Conservation (phyloP, 1,140 invertebrate genomes). For the Drosophila pseudoananassae region DNA sequence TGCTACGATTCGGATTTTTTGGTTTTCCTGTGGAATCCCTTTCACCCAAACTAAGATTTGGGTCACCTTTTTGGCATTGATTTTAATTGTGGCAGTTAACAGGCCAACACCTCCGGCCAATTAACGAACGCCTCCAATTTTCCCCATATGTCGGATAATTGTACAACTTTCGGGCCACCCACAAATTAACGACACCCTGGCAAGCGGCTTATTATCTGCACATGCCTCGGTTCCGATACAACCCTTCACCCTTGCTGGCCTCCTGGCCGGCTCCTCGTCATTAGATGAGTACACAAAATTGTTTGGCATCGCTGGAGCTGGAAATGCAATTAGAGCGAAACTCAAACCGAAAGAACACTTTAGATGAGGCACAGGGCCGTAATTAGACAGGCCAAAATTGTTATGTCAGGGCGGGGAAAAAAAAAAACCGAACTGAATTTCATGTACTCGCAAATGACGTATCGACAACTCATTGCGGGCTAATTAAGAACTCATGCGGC, state of each 20-base stretch:
- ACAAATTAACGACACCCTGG: constrained; percentile 65
- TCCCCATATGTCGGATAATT: constrained; percentile 65
- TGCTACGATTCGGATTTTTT: neutral
- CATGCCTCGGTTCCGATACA: constrained; percentile 11
- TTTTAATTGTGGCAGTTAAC: constrained; percentile 67
- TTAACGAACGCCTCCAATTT: constrained; percentile 67
- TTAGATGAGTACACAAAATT: constrained; percentile 65
- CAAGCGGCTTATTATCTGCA: constrained; percentile 70
- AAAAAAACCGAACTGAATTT: constrained; percentile 41
- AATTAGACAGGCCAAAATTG: constrained; percentile 69
- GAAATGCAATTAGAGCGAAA: constrained; percentile 69
- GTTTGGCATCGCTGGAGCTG: constrained; percentile 53
- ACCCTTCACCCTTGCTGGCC: constrained; percentile 6
- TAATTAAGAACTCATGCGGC: constrained; percentile 72
- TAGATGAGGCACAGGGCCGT: neutral
- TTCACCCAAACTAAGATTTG: constrained; percentile 17
- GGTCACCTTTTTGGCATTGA: constrained; percentile 55
- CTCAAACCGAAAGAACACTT: constrained; percentile 39
- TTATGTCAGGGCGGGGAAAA: constrained; percentile 45
- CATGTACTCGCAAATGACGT: constrained; percentile 50
- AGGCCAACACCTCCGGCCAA: constrained; percentile 60
- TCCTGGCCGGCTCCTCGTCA: constrained; percentile 14
- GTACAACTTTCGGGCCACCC: constrained; percentile 45
- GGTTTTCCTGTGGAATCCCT: neutral
- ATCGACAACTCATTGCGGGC: constrained; percentile 72